phyloP scores from a whole-genome alignment of 2,113 vertebrate genomes.

The Ceyx margarethae region DNA sequence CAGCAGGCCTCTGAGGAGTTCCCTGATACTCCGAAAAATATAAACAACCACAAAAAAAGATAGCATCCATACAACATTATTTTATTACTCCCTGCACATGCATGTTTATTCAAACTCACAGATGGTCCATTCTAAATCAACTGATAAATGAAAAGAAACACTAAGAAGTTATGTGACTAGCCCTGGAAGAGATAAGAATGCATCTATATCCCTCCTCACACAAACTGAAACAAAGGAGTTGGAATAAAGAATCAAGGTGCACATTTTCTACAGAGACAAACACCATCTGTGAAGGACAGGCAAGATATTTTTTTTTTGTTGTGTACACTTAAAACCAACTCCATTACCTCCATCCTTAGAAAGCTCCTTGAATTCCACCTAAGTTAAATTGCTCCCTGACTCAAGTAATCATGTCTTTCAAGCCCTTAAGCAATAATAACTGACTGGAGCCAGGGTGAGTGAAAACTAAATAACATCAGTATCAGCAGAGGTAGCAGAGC shows the following conservation, averaged over 20 bases:
- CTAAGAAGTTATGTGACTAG: background rate
- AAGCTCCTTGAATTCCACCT: conserved; percentile 20
- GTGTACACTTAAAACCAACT: background rate
- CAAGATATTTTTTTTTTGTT: background rate
- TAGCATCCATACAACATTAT: background rate
- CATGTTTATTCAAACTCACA: background rate
- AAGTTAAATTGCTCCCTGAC: conserved; percentile 18
- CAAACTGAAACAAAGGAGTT: background rate
- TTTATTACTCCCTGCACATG: background rate
- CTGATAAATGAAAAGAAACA: background rate
- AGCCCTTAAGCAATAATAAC: conserved; percentile 43
- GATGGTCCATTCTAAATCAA: background rate
- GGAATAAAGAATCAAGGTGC: background rate
- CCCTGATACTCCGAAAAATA: background rate
- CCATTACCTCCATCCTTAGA: background rate
- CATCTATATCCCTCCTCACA: background rate
- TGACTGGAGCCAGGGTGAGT: background rate
- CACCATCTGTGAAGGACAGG: background rate
- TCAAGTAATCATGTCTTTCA: conserved; percentile 47
- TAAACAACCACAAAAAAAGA: background rate
- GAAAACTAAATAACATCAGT: conserved; percentile 10
- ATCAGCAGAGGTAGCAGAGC: background rate
- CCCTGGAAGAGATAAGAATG: background rate
- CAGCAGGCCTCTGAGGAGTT: background rate
- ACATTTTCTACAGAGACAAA: background rate